These are phyloP conservation scores for Pterois miles DNA, from an alignment of 2,797 vertebrate species.

Conservation along the genomic window DNA sequence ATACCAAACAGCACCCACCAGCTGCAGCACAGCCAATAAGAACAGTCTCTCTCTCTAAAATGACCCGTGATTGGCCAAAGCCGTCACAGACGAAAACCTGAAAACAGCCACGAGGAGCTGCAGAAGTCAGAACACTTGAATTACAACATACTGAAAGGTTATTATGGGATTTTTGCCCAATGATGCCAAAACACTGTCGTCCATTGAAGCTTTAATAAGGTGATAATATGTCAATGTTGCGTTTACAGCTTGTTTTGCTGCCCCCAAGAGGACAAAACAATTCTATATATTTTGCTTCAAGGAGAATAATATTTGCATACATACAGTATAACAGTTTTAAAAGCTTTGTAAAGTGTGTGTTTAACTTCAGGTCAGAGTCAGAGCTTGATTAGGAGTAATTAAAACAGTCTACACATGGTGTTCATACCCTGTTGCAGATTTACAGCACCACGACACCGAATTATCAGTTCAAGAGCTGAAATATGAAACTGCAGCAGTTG, in stretches of 20 bases:
- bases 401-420: slow-evolving; percentile 5
- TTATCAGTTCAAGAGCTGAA: slow-evolving; percentile 1
- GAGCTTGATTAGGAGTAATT: slow-evolving; percentile 5
- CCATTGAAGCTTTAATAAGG: too few species aligned
- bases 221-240: not conserved
- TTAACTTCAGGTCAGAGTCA: not conserved
- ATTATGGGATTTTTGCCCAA: too few species aligned
- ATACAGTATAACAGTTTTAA: not conserved
- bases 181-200: too few species aligned
- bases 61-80: too few species aligned
- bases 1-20: too few species aligned
- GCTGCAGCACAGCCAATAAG: too few species aligned
- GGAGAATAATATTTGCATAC: not conserved
- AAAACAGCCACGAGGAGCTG: too few species aligned
- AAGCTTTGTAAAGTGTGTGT: not conserved
- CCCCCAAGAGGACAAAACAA: not conserved
- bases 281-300: not conserved
- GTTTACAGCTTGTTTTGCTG: not conserved
- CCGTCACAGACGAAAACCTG: too few species aligned
- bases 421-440: slow-evolving; percentile 10
- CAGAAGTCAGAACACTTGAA: too few species aligned
- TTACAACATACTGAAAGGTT: too few species aligned
- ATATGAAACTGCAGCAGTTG: not conserved
- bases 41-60: too few species aligned
- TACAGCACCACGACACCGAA: not conserved